Conservation (phyloP, 2,113 vertebrate species). For the Grallaria varia region DNA sequence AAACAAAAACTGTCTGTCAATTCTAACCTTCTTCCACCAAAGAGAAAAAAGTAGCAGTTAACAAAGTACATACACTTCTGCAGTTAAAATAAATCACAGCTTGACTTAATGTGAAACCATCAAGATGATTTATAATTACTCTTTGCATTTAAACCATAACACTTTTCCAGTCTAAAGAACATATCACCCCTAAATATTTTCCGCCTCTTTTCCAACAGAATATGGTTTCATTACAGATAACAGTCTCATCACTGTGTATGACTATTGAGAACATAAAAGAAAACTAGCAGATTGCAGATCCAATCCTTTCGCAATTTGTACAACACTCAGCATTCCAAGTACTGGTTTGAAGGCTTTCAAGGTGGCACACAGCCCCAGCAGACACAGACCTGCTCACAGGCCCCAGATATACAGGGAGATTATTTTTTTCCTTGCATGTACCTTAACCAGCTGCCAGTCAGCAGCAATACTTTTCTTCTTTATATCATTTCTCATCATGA, state of each 20-base stretch:
- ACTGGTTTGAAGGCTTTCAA: background rate
- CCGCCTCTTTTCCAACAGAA: background rate
- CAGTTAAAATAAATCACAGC: constrained; percentile 9
- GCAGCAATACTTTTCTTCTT: background rate
- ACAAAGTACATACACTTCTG: background rate
- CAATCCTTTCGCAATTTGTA: background rate
- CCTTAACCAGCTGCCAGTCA: background rate
- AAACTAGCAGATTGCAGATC: background rate
- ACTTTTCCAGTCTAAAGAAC: background rate
- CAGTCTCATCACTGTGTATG: background rate
- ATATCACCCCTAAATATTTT: background rate
- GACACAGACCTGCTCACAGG: background rate
- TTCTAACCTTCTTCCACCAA: background rate
- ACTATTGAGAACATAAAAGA: background rate
- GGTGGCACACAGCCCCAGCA: background rate
- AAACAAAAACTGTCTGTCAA: constrained; percentile 27
- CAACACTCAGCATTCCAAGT: background rate
- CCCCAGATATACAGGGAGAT: background rate
- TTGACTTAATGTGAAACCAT: background rate
- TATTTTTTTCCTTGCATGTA: background rate
- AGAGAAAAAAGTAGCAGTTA: background rate
- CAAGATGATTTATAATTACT: constrained; percentile 44
- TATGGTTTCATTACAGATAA: background rate
- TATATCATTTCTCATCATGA: background rate
- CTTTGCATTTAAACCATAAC: background rate